A percentile compares a stretch with the other conserved stretches of the same genome.
Conservation (phyloP, 2,888 invertebrate species). For the Neoitamus cyanurus region DNA sequence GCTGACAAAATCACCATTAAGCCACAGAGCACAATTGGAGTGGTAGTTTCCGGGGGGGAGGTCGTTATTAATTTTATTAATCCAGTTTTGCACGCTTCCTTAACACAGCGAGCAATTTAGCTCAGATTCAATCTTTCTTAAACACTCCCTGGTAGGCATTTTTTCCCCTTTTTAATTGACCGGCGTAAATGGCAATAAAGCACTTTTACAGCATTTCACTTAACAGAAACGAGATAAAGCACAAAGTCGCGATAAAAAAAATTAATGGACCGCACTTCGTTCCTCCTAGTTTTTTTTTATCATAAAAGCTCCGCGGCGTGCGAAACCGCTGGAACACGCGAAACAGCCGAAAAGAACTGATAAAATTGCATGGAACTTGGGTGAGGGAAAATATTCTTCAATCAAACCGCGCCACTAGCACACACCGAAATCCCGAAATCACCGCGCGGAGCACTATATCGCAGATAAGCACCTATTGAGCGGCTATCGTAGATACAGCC, state of each 20-base stretch:
- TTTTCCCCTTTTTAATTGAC: slow-evolving; percentile 8
- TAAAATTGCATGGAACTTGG: slow-evolving; percentile 5
- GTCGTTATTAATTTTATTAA: slow-evolving; percentile 13
- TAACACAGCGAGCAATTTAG: background rate
- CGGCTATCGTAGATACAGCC: background rate
- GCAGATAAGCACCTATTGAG: slow-evolving; percentile 19
- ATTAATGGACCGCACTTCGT: slow-evolving; percentile 12
- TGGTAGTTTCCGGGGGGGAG: background rate
- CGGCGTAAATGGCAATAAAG: background rate
- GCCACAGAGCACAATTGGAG: background rate
- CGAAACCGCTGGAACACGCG: background rate
- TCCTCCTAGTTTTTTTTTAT: slow-evolving; percentile 2
- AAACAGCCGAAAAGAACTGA: background rate
- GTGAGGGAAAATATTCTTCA: background rate
- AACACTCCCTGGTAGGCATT: background rate
- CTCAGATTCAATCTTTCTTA: background rate
- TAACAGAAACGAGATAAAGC: slow-evolving; percentile 17
- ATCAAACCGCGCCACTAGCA: slow-evolving; percentile 13
- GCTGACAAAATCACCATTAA: slow-evolving; percentile 13
- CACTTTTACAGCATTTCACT: slow-evolving; percentile 20
- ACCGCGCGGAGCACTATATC: background rate
- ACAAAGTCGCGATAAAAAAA: slow-evolving; percentile 14
- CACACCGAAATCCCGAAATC: background rate
- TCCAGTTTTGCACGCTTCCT: background rate
- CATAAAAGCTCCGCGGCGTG: slow-evolving; percentile 5